phyloP scores from a whole-genome alignment of 1,140 invertebrate genomes.

The Calliphora vicina region DNA sequence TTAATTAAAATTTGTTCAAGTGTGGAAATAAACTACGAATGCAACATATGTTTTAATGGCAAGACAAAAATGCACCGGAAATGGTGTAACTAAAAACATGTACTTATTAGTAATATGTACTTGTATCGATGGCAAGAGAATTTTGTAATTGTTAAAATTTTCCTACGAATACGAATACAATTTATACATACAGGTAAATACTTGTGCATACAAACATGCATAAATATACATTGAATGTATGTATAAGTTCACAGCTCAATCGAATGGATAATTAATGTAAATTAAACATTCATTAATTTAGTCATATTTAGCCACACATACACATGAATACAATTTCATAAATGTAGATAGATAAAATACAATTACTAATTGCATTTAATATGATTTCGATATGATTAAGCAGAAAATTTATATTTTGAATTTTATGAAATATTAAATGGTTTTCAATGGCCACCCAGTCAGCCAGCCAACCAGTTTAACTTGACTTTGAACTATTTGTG shows the following conservation, averaged over 20 bases:
- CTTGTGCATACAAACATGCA: not conserved
- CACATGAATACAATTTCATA: not conserved
- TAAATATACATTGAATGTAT: not conserved
- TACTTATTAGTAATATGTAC: not conserved
- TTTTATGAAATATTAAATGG: not conserved
- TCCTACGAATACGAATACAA: not conserved
- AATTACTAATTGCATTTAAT: not conserved
- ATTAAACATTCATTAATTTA: not conserved
- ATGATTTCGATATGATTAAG: not conserved
- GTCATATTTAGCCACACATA: not conserved
- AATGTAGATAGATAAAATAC: not conserved
- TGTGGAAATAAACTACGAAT: too few relatives aligned
- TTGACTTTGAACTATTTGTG: not conserved
- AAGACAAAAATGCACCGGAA: too few relatives aligned
- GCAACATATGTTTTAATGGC: too few relatives aligned
- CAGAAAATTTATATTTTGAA: not conserved
- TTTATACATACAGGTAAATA: not conserved
- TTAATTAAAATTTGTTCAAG: not conserved
- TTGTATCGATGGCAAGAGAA: not conserved
- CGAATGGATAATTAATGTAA: not conserved
- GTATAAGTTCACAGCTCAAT: not conserved
- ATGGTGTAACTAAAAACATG: not conserved
- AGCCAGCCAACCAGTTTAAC: not conserved
- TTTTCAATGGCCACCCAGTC: not conserved
- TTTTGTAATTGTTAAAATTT: not conserved